These are phyloP conservation scores for Acholoe squamosa DNA, from an alignment of 2,888 invertebrate species.

Conservation along the genomic window DNA sequence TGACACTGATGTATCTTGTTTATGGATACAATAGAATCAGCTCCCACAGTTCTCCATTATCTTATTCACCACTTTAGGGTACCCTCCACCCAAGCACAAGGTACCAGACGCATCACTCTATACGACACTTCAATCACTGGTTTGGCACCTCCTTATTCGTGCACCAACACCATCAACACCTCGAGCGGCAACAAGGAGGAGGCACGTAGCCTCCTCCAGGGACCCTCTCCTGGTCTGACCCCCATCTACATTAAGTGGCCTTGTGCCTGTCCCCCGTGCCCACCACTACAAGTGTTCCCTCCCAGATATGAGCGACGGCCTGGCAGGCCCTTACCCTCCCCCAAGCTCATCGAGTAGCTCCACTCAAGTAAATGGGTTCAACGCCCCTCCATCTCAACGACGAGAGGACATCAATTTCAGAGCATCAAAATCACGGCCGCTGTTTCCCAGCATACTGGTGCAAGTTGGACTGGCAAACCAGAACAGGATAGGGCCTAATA, in stretches of 20 bases:
- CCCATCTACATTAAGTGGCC: slow-evolving; percentile 33
- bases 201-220: not conserved
- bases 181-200: too few species aligned
- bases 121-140: too few species aligned
- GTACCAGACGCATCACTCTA: too few species aligned
- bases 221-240: not conserved
- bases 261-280: not conserved
- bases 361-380: slow-evolving; percentile 20
- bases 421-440: not conserved
- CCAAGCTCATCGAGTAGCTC: slow-evolving; percentile 8
- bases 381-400: not conserved
- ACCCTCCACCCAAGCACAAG: too few species aligned
- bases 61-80: too few species aligned
- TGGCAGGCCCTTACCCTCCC: not conserved
- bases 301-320: not conserved
- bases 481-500: not conserved
- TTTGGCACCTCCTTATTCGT: too few species aligned
- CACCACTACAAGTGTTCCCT: not conserved
- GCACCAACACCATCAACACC: too few species aligned
- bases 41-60: too few species aligned
- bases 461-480: not conserved
- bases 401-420: slow-evolving; percentile 12
- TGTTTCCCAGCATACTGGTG: not conserved
- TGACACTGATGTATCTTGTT: too few species aligned
- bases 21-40: too few species aligned